phyloP scores from a whole-genome alignment of 2,797 vertebrate genomes.

The Melanotaenia parkinsoni region DNA sequence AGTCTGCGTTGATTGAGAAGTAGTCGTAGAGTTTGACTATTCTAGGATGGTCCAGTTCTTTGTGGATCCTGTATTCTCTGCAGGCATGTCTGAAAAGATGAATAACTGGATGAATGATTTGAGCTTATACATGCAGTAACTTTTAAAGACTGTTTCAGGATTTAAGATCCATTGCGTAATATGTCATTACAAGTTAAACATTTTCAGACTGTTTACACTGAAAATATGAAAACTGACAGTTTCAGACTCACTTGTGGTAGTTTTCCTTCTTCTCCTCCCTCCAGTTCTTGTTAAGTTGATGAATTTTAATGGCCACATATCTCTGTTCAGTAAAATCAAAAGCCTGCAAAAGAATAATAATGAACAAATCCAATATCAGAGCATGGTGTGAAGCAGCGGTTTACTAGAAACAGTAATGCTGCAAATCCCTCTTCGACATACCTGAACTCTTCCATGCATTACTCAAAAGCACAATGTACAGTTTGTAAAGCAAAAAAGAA shows the following conservation, averaged over 20 bases:
- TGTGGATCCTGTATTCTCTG: slow-evolving; percentile 97
- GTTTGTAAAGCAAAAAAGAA: background rate
- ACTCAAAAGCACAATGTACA: slow-evolving; percentile 2
- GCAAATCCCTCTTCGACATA: background rate
- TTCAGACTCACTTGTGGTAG: slow-evolving; percentile 92
- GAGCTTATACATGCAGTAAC: background rate
- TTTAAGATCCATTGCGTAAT: background rate
- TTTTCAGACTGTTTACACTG: background rate
- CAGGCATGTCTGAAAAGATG: slow-evolving; percentile 90
- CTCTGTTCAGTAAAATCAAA: slow-evolving; percentile 99
- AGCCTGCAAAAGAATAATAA: slow-evolving; percentile 81
- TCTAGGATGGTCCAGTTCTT: slow-evolving; percentile 95
- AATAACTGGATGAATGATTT: slow-evolving; percentile 14
- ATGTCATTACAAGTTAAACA: background rate
- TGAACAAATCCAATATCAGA: background rate
- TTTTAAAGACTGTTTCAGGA: background rate
- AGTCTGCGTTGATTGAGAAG: slow-evolving; percentile 95
- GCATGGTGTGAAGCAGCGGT: background rate
- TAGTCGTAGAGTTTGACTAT: slow-evolving; percentile 98
- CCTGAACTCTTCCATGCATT: background rate
- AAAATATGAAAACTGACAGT: background rate
- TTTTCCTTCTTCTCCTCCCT: slow-evolving; percentile 99
- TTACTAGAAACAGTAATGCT: background rate
- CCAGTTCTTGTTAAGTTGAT: slow-evolving; percentile 99
- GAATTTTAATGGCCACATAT: slow-evolving; percentile 99